phyloP scores from a whole-genome alignment of 2,797 vertebrate genomes.

The Danio jaintianensis region DNA sequence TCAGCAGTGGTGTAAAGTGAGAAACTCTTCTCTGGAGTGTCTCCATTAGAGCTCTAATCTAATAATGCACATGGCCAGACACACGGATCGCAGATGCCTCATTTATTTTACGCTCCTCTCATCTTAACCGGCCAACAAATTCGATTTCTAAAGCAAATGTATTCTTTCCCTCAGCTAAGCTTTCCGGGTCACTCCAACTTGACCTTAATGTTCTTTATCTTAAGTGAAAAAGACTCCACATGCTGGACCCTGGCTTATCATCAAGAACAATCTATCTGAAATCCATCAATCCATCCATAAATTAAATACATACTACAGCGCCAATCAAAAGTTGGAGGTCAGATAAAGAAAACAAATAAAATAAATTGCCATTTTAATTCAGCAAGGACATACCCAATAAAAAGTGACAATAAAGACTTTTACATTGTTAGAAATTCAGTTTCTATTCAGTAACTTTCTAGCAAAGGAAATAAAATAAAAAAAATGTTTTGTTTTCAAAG shows the following conservation, averaged over 20 bases:
- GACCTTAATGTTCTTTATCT: constrained; percentile 24
- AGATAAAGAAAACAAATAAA: no score
- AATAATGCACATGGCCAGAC: constrained; percentile 71
- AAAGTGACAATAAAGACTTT: background rate
- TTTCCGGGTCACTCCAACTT: constrained; percentile 16
- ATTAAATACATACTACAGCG: background rate
- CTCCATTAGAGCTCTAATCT: constrained; percentile 67
- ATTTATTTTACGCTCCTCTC: constrained; percentile 36
- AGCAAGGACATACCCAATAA: background rate
- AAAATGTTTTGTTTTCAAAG: background rate
- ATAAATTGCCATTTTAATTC: background rate
- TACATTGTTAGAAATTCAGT: background rate
- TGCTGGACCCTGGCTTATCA: background rate
- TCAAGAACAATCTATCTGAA: background rate
- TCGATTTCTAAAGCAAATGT: constrained; percentile 44
- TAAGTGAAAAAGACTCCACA: background rate
- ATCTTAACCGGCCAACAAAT: constrained; percentile 39
- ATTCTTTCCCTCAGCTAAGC: constrained; percentile 5
- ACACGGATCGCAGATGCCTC: constrained; percentile 74
- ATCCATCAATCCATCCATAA: background rate
- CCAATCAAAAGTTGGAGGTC: background rate
- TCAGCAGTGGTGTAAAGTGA: constrained; percentile 69
- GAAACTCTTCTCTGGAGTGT: constrained; percentile 76
- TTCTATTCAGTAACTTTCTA: no score
- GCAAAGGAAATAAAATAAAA: no score